Base-by-base conservation (phyloP, 2,888 invertebrate genomes). In the Andrena hattorfiana region DNA sequence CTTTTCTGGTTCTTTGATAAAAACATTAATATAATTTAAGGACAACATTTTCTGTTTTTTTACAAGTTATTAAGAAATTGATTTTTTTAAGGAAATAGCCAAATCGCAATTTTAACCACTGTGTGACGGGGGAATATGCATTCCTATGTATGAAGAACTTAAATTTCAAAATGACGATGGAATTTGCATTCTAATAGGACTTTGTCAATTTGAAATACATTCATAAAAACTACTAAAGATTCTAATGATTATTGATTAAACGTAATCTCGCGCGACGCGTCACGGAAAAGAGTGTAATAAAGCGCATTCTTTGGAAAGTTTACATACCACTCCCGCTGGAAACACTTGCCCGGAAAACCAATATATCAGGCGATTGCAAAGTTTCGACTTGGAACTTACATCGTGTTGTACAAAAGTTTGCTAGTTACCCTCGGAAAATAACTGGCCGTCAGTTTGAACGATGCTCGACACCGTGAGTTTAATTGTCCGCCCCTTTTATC, bases 321-420 rank as follows among this genome's bases (percentile, higher is more conserved):
- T 64, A 70, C 76, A 68, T 84, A 73, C 66, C 78, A 69, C 49
- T 49, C 26, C 16, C 35, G 32, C 56, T 49, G 66, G 66, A 80
- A 84, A 85, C 84, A 79, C 82, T 84, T 79, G 77, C 74, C 42
- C 56, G 23, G 62, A 30, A 62, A 77, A 81, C 66, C 77, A 74
- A 74, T 85, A 76, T 84, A 75, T 71, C 59, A 26, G 68, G 51
- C 77, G 78, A 81, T 84, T 82, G 75, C 81, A 75, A 84, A 85
- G 82, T 84, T 85, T 77, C 48, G 59, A 49, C 72, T 51, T 48
- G 56, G 30, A 75, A 80, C 64, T 83, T 80, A 69, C 73, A 54
- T 56, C 59, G 13, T 48, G 60, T 70, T 28, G 60, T 48, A 60
- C 59, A 26, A 20, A 78, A 84, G 70, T 85, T 85, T 63, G 28